Conservation (phyloP, 30 jellyfish, hydroid and myxozoan genomes). For the Mastigias papua region DNA sequence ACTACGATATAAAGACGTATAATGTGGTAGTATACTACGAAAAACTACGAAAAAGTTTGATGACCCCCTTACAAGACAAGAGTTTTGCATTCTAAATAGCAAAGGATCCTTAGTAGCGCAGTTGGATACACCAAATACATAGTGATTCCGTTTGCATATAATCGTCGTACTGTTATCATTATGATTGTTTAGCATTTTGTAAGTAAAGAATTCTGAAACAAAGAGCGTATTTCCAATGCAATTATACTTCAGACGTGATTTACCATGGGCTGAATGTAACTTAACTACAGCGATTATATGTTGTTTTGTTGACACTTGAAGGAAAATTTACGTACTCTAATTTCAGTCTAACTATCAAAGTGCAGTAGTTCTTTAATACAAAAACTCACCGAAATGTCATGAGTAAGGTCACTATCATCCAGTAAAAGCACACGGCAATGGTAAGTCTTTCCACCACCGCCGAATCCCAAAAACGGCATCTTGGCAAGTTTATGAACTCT, state of each 20-base stretch:
- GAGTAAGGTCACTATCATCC: conserved; percentile 82
- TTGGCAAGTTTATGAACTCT: background rate
- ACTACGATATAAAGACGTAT: too few species aligned
- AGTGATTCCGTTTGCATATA: background rate
- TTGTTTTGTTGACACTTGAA: too few species aligned
- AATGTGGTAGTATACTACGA: too few species aligned
- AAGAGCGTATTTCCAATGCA: background rate
- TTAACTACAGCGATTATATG: background rate
- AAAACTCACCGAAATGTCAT: conserved; percentile 80
- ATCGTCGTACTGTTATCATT: background rate
- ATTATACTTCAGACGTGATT: conserved; percentile 31
- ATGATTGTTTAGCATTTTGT: background rate
- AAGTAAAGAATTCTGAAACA: background rate
- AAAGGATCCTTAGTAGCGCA: background rate
- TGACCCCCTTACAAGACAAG: too few species aligned
- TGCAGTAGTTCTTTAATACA: background rate
- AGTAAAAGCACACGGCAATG: conserved; percentile 85
- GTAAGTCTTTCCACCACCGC: conserved; percentile 57
- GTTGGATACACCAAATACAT: background rate
- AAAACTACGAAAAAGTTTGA: too few species aligned
- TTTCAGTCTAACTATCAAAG: too few species aligned
- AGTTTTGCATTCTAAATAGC: too few species aligned
- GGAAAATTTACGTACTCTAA: too few species aligned
- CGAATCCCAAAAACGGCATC: conserved; percentile 87
- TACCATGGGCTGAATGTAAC: conserved; percentile 11